These are phyloP conservation scores for Epizoanthus stellaris DNA, from an alignment of 92 coral and sea anemone species.

Conservation along the genomic window DNA sequence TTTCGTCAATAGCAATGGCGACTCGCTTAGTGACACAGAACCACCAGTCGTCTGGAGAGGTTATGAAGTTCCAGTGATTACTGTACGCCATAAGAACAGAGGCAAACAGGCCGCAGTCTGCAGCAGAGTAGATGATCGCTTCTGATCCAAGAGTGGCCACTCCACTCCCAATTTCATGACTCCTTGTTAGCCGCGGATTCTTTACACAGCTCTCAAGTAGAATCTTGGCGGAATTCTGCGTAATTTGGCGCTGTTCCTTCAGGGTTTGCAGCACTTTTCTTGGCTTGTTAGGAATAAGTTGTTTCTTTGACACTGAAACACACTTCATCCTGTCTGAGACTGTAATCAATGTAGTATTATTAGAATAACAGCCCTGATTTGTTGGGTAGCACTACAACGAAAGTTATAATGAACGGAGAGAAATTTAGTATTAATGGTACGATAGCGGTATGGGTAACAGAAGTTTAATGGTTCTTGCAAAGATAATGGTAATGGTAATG, in stretches of 20 bases:
- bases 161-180: neutral
- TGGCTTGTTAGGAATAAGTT: neutral
- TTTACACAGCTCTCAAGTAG: conserved; percentile 1
- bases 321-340: neutral
- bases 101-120: too few species aligned
- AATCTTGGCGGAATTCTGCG: conserved; percentile 10
- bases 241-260: neutral
- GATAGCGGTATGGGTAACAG: too few species aligned
- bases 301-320: neutral
- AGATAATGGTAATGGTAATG: too few species aligned
- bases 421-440: too few species aligned
- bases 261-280: neutral
- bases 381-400: too few species aligned
- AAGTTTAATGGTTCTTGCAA: too few species aligned
- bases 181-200: neutral
- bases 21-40: conserved; percentile 69
- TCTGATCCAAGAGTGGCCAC: conserved; percentile 23
- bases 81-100: conserved; percentile 67
- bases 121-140: neutral
- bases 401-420: too few species aligned
- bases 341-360: too few species aligned
- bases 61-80: conserved; percentile 70
- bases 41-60: conserved; percentile 88
- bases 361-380: too few species aligned
- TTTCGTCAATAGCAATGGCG: conserved; percentile 61